These are phyloP conservation scores for Athalia circularis DNA, from an alignment of 2,888 invertebrate species.

Conservation along the genomic window DNA sequence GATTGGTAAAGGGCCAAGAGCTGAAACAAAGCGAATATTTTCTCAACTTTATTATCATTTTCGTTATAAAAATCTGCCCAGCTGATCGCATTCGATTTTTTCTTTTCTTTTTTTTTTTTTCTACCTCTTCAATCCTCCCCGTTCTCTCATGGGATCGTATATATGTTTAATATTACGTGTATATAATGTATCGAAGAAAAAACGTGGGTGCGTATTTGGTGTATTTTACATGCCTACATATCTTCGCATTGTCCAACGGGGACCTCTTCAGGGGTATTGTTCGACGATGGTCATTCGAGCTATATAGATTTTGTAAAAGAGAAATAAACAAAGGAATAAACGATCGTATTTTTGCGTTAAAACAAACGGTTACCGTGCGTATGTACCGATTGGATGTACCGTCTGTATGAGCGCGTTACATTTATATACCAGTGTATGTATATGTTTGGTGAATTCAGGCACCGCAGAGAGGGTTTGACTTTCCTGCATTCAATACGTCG, in stretches of 20 bases:
- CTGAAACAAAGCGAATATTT: no score
- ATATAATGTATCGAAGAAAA: background rate
- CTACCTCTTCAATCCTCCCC: background rate
- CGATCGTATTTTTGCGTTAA: conserved; percentile 34
- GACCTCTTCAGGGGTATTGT: conserved; percentile 37
- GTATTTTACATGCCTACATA: conserved; percentile 1
- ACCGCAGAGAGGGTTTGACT: no score
- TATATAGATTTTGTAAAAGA: background rate
- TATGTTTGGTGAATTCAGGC: no score
- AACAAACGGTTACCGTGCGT: conserved; percentile 7
- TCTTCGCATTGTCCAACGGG: conserved; percentile 12
- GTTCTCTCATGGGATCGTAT: conserved; percentile 27
- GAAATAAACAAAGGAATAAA: background rate
- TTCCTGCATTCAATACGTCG: no score
- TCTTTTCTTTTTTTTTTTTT: background rate
- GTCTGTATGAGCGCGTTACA: no score
- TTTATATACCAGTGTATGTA: no score
- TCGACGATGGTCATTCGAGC: conserved; percentile 20
- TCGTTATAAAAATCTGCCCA: background rate
- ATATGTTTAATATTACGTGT: no score
- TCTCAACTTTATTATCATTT: no score
- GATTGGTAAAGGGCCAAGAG: no score
- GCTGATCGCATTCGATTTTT: background rate
- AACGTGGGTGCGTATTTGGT: conserved; percentile 18
- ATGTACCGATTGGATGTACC: no score